phyloP scores from a whole-genome alignment of 2,888 invertebrate genomes.

The Tachina fera region DNA sequence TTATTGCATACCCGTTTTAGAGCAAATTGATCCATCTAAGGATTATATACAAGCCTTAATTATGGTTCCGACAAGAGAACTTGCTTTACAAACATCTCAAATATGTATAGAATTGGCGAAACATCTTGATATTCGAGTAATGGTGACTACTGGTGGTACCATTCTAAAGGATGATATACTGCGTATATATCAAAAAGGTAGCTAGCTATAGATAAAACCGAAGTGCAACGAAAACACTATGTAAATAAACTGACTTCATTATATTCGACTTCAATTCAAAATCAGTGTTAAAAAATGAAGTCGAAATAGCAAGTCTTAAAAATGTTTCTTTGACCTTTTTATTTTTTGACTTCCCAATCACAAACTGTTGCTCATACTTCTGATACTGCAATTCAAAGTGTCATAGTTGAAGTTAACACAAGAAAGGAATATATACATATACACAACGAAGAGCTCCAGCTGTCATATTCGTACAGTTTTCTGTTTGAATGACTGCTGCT shows the following conservation, averaged over 20 bases:
- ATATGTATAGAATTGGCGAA: slow-evolving; percentile 99
- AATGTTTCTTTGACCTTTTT: no score
- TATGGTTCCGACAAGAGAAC: slow-evolving; percentile 98
- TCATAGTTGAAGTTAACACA: no score
- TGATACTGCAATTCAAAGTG: no score
- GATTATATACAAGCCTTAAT: slow-evolving; percentile 98
- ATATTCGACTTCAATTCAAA: background rate
- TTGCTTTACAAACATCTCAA: slow-evolving; percentile 99
- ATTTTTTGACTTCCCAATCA: no score
- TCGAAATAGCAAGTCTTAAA: no score
- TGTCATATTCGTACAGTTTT: no score
- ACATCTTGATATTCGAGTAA: slow-evolving; percentile 97
- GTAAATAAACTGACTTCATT: background rate
- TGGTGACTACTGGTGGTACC: slow-evolving; percentile 99
- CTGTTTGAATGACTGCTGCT: no score
- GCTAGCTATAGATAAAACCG: slow-evolving; percentile 77
- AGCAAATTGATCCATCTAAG: slow-evolving; percentile 94
- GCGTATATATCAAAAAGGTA: slow-evolving; percentile 99
- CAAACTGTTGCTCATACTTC: no score
- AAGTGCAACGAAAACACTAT: no score
- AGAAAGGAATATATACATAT: no score
- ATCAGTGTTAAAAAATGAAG: no score
- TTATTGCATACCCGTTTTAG: slow-evolving; percentile 98
- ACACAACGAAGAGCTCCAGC: no score
- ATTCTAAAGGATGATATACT: slow-evolving; percentile 99